Evolutionary conservation across 2,888 invertebrate species (phyloP), one percentile per base, ranked within the genome.

Genomic region (Latrodectus hesperus): DNA sequence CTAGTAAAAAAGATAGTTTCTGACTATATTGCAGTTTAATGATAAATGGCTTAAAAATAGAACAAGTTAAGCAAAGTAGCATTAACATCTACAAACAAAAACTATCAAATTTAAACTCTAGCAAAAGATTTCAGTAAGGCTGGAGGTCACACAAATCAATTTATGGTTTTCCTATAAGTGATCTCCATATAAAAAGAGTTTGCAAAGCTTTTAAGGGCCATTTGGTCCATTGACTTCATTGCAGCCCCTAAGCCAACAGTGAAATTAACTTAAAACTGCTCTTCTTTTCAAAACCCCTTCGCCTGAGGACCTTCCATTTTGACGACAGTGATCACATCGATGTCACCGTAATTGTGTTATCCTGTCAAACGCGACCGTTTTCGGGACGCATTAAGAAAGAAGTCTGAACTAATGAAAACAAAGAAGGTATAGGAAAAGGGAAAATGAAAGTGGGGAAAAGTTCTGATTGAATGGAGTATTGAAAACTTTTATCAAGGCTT

Each of bases 281-380:
- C 60, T 60, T 60, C 60, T 60, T 60, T 60, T 60, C 14, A n/a
- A 60, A 60, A 60, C 12, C 14, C 38, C 60, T 16, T 60, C 60
- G 60, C 60, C 60, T n/a, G n/a, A 60, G n/a, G 60, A n/a, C 5
- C 60, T 16, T 16, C n/a, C 60, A 52, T 67, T 51, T 65, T 11
- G 52, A 68, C 12, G 17, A 67, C 68, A 67, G 51, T 68, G 68
- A 16, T 68, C 22, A 17, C 49, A 51, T 51, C 52, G 77, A 77
- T 77, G 68, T 77, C 51, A 67, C 14, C n/a, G n/a, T 77, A 77
- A 77, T 77, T 77, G 68, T 51, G 51, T 77, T 77, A 77, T n/a
- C 68, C 17, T 77, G 53, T 68, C 77, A 77, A 77, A 77, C 53
- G 68, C 17, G 68, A 51, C n/a, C 52, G 10, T n/a, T 60, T 60